Evolutionary conservation across 2,113 vertebrate species (phyloP), one percentile per base, ranked within the genome.

Genomic region (Menidia beryllina): DNA sequence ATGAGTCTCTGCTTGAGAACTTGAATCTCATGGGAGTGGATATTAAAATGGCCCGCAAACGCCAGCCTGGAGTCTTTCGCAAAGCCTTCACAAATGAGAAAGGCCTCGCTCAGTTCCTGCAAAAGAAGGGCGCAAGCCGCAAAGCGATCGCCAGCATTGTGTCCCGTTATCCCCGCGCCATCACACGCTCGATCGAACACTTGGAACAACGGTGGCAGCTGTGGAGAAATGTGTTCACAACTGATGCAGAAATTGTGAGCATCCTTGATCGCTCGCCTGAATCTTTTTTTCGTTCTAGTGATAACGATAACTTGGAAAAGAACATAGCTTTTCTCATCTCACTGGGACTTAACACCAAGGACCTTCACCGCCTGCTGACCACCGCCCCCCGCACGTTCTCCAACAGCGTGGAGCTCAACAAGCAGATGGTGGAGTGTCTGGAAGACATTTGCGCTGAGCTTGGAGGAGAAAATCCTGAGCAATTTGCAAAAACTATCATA

Each of bases 251-350:
- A 82, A 93, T 95, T 59, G 23, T 95, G 52, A 91, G 24, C 41
- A 92, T 94, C 72, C 53, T 96, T 36, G 48, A 93, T 43, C 91
- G 93, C 27, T 95, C 93, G 0, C 93, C 94, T 0, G 93, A 95
- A 61, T 95, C 88, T 0, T 96, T 96, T 86, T 95, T 96, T 81
- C 92, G 94, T 49, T 95, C 91, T 11, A 87, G 68, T 54, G 91
- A 93, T 86, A 96, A 95, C 14, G 56, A 20, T 0, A 93, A 93
- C 23, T 62, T 96, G 64, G 54, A 94, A 64, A 92, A 95, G 68
- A 96, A 95, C 58, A 94, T 90, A 19, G 3, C 1, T 7, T 96
- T 93, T 77, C 82, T 97, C 41, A 79, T 11, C 41, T 96, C 93
- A 0, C 50, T 95, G 63, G 93, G 89, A 20, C 86, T 96, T 34